These are phyloP conservation scores for Buathra laborator DNA, from an alignment of 2,888 invertebrate genomes.

Conservation along the genomic window DNA sequence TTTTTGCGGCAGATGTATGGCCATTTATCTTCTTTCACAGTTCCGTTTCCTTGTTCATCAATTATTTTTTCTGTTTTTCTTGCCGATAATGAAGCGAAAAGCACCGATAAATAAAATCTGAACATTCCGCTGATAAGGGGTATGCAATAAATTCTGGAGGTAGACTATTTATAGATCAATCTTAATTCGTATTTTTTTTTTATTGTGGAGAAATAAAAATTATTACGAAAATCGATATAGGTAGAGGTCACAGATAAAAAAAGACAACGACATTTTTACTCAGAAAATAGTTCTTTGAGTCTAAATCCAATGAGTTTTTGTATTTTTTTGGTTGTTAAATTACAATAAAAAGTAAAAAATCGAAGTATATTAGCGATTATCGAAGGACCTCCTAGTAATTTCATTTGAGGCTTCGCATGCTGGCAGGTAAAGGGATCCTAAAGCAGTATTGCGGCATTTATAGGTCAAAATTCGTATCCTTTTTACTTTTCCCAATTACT, in stretches of 20 bases:
- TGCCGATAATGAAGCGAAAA: neutral
- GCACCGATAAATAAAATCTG: neutral
- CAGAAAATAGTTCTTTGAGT: neutral
- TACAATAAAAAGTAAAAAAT: no score
- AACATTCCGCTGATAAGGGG: neutral
- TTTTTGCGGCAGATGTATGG: constrained; percentile 32
- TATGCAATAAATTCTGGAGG: neutral
- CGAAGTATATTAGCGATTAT: no score
- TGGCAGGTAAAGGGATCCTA: no score
- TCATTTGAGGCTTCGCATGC: no score
- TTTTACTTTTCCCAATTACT: no score
- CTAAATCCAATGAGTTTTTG: no score
- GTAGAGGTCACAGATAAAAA: neutral
- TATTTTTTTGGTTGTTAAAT: no score
- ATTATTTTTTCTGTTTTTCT: neutral
- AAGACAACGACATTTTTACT: neutral
- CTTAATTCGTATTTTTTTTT: neutral
- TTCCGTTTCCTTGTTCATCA: constrained; percentile 3
- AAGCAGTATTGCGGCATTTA: no score
- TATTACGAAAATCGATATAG: neutral
- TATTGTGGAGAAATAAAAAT: neutral
- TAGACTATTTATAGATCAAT: neutral
- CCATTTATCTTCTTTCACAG: neutral
- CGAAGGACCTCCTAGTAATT: no score
- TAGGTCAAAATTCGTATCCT: no score